Evolutionary conservation across 2,888 invertebrate genomes (phyloP).

Genomic region (Chaitophorus viminalis): DNA sequence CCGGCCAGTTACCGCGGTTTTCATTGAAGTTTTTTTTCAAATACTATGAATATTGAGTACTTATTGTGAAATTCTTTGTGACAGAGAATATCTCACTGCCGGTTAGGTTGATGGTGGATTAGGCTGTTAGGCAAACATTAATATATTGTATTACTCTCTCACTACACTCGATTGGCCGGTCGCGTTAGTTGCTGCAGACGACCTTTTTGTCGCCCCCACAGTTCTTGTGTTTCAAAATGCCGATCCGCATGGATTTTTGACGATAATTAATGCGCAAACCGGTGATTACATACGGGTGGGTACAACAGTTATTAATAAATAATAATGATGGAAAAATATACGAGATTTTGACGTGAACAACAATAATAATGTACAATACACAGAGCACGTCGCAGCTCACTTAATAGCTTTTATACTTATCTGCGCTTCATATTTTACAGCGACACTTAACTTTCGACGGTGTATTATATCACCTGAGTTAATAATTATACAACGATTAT

Average conservation of each 20-base stretch:
- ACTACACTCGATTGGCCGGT: too few relatives aligned
- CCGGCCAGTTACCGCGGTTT: neutral
- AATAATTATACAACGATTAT: neutral
- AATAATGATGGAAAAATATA: neutral
- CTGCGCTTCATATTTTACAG: neutral
- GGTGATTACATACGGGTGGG: neutral
- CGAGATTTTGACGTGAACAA: neutral
- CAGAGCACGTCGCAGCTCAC: too few relatives aligned
- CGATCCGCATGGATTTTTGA: neutral
- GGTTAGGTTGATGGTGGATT: too few relatives aligned
- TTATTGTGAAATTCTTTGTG: too few relatives aligned
- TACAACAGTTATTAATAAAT: slow-evolving; percentile 20
- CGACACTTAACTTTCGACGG: neutral
- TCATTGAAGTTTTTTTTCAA: too few relatives aligned
- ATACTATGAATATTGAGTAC: too few relatives aligned
- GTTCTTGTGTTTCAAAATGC: neutral
- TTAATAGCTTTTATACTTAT: neutral
- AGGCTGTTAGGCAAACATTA: too few relatives aligned
- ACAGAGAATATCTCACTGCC: too few relatives aligned
- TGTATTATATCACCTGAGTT: slow-evolving; percentile 13
- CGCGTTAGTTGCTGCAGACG: neutral
- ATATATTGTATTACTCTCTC: too few relatives aligned
- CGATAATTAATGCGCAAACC: neutral
- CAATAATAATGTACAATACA: neutral
- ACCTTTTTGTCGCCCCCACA: neutral